phyloP scores from a whole-genome alignment of 2,113 vertebrate species.

The Lutjanus erythropterus region DNA sequence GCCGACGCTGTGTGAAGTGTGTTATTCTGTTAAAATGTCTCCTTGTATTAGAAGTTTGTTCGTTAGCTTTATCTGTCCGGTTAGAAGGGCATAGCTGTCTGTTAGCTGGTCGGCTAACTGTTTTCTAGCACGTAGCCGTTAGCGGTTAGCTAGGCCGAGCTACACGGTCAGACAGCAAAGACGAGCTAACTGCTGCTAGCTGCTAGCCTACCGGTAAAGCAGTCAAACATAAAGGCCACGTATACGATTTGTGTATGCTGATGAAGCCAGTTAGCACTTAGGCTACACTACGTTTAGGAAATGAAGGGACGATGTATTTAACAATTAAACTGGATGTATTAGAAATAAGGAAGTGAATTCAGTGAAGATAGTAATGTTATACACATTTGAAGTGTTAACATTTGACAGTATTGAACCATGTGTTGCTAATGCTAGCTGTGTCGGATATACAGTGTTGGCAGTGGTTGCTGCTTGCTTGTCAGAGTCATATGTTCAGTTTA shows the following conservation, averaged over 20 bases:
- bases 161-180: conserved; percentile 35
- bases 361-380: neutral
- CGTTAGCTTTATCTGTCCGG: neutral
- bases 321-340: neutral
- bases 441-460: neutral
- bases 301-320: neutral
- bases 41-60: neutral
- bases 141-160: conserved; percentile 28
- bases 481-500: neutral
- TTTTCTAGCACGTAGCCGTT: neutral
- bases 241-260: conserved; percentile 38
- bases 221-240: conserved; percentile 67
- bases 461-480: neutral
- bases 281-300: neutral
- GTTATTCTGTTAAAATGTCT: fast-evolving
- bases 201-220: conserved; percentile 50
- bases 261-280: neutral
- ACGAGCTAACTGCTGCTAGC: conserved; percentile 17
- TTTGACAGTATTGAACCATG: neutral
- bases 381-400: neutral
- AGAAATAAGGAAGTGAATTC: fast-evolving
- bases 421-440: neutral
- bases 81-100: no score
- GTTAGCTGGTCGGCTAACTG: neutral
- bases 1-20: neutral